Base-by-base conservation (phyloP, 2,113 vertebrate species). In the Orientallactaga bullata region DNA sequence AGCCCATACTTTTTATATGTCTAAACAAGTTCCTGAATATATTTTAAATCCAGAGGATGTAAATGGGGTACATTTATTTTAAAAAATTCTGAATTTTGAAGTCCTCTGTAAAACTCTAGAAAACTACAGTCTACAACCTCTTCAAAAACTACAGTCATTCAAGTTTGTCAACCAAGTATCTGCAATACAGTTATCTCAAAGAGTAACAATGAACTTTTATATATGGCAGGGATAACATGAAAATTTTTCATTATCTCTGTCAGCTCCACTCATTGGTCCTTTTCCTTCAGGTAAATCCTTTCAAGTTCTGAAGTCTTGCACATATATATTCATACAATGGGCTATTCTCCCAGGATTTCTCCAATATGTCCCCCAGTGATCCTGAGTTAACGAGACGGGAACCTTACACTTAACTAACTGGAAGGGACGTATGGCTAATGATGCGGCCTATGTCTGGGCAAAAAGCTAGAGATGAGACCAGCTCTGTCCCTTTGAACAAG, bases 401-500 rank as follows among this genome's bases (percentile, higher is more conserved):
- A 55, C 60, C 89, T 95, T 88, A 79, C 20, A 83, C 88, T 78
- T 63, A 86, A 86, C 93, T 97, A 97, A 98, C 85, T 58, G 85
- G 77, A 95, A 93, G 93, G 96, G 95, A 98, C 95, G 94, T 32
- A 23, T 0, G n/a, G 92, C 83, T 97, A 97, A 96, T 47, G 88
- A 94, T 86, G 90, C 0, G 60, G 78, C 65, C 69, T 90, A 79
- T 89, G 91, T 96, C 96, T 93, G 91, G 71, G 88, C 42, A 30
- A 0, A 77, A 88, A 96, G 71, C 93, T 84, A 51, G 85, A 80
- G 35, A 91, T 58, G 76, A 39, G 77, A 61, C 72, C 37, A n/a
- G 72, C 88, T 91, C 73, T 91, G 94, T 86, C 74, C 32, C 91
- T 97, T 96, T 97, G 95, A 98, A 97, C 97, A 94, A 79, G 13